Evolutionary conservation across 2,797 vertebrate genomes (phyloP).

Genomic region (Poliocrania exsul): DNA sequence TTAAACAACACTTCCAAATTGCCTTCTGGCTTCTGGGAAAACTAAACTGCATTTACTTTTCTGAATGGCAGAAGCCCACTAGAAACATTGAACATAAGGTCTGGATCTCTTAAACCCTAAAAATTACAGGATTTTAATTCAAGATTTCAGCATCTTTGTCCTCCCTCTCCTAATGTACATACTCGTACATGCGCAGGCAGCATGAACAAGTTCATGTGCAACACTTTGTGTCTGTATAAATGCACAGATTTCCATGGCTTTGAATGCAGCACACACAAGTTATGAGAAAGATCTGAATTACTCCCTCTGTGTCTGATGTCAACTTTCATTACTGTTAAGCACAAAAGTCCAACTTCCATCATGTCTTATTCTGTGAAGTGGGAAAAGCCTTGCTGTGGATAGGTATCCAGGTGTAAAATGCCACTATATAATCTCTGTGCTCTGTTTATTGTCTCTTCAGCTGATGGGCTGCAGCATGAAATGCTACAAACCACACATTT

Average conservation of each 20-base stretch:
- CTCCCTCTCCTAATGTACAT: rapidly evolving
- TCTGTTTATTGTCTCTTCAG: background rate
- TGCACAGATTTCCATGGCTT: background rate
- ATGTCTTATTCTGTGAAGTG: background rate
- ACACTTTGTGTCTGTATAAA: background rate
- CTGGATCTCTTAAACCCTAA: background rate
- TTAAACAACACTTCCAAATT: background rate
- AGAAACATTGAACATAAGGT: background rate
- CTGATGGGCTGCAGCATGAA: constrained; percentile 75
- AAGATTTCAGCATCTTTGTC: background rate
- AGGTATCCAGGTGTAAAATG: background rate
- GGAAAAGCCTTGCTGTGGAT: background rate
- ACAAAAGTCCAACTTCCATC: background rate
- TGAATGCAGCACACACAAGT: background rate
- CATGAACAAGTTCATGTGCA: background rate
- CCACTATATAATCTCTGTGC: rapidly evolving
- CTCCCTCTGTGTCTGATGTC: background rate
- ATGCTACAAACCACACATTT: constrained; percentile 76
- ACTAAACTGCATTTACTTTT: background rate
- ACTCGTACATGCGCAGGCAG: rapidly evolving
- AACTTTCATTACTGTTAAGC: background rate
- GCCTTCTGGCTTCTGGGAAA: background rate
- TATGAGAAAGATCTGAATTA: background rate
- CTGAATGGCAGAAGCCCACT: background rate
- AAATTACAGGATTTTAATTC: background rate